phyloP scores from a whole-genome alignment of 2,797 vertebrate species.

The Galago senegalensis region DNA sequence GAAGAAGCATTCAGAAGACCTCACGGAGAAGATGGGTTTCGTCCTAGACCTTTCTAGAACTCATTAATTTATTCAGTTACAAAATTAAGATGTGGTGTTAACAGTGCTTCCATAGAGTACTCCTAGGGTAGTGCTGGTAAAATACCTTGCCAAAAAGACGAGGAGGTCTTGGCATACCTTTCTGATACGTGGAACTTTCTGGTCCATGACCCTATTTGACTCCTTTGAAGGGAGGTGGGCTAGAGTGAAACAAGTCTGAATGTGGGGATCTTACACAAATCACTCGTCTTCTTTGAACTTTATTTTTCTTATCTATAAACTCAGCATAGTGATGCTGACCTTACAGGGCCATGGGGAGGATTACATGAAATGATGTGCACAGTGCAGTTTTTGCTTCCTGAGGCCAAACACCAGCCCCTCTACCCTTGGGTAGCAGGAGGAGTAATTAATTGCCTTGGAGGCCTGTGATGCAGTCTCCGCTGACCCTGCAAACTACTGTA shows the following conservation, averaged over 20 bases:
- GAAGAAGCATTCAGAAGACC: slow-evolving; percentile 38
- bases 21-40: background rate
- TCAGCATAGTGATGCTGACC: slow-evolving; percentile 29
- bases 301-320: slow-evolving; percentile 59
- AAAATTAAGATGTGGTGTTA: slow-evolving; percentile 41
- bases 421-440: background rate
- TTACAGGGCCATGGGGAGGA: background rate
- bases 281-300: slow-evolving; percentile 19
- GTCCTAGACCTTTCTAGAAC: slow-evolving; percentile 22
- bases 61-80: slow-evolving; percentile 54
- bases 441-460: background rate
- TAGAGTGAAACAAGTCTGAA: background rate
- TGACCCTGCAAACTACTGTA: slow-evolving; percentile 31
- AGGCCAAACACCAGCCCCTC: background rate
- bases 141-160: slow-evolving; percentile 15
- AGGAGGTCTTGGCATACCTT: slow-evolving; percentile 14
- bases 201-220: background rate
- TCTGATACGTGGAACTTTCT: background rate
- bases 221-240: background rate
- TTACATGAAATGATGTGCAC: background rate
- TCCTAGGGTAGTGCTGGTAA: background rate
- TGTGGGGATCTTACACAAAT: slow-evolving; percentile 7
- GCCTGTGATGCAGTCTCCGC: background rate
- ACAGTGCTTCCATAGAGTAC: background rate
- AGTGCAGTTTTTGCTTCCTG: background rate